These are phyloP conservation scores for Mionectes macconnelli DNA, from an alignment of 2,113 vertebrate species.

Conservation along the genomic window DNA sequence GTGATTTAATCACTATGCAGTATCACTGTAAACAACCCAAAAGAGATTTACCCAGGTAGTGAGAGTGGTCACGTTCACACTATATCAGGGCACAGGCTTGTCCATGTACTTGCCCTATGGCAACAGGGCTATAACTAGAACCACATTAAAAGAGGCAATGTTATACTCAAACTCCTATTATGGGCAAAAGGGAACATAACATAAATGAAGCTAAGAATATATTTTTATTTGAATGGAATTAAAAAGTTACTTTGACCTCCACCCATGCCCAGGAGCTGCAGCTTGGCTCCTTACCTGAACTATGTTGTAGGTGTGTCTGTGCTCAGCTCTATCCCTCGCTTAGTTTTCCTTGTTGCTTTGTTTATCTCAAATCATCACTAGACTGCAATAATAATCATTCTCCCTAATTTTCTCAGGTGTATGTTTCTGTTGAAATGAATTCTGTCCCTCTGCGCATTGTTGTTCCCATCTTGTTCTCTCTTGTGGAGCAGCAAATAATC, in stretches of 20 bases:
- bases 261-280: background rate
- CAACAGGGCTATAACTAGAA: background rate
- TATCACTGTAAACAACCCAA: background rate
- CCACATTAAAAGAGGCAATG: background rate
- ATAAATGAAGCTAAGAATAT: background rate
- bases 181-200: background rate
- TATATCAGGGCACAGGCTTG: background rate
- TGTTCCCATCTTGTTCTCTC: background rate
- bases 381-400: background rate
- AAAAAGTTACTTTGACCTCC: background rate
- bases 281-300: background rate
- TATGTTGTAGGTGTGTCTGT: background rate
- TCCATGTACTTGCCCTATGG: background rate
- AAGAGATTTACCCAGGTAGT: background rate
- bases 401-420: background rate
- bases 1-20: background rate
- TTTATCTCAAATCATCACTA: background rate
- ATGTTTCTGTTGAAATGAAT: background rate
- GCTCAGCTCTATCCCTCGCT: background rate
- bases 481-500: background rate
- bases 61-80: background rate
- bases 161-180: background rate
- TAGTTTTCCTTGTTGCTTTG: background rate
- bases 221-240: background rate
- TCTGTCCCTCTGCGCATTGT: background rate